Conservation (phyloP, 1,140 invertebrate genomes). For the Dendroctonus valens region DNA sequence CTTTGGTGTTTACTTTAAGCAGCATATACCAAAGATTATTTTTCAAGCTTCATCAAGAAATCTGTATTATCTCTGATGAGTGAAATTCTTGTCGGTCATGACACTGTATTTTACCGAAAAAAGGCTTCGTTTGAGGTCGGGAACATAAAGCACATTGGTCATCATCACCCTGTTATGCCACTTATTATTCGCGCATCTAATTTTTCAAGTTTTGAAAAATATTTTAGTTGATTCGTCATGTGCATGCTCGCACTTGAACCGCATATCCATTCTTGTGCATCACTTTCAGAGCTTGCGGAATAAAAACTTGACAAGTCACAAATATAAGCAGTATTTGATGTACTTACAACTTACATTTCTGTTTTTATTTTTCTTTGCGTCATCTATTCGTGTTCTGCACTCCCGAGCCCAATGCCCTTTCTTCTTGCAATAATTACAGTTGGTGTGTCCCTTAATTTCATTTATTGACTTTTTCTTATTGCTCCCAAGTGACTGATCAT, state of each 20-base stretch:
- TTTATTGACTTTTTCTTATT: not conserved
- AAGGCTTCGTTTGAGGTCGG: slow-evolving; percentile 10
- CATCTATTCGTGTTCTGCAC: not conserved
- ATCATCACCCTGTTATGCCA: no score
- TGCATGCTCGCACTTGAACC: not conserved
- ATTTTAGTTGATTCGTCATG: not conserved
- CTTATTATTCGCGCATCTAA: not conserved
- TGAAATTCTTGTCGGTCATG: slow-evolving; percentile 7
- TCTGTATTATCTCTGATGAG: no score
- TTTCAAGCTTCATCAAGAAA: not conserved
- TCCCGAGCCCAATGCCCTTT: slow-evolving; percentile 13
- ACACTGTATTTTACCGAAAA: slow-evolving; percentile 13
- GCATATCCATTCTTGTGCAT: not conserved
- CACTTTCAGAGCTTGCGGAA: not conserved
- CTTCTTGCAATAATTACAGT: slow-evolving; percentile 8
- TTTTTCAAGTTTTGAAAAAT: not conserved
- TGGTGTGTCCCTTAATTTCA: slow-evolving; percentile 14
- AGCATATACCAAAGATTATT: slow-evolving; percentile 4
- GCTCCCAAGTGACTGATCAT: no score
- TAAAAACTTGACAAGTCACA: not conserved
- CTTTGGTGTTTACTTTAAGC: slow-evolving; percentile 2
- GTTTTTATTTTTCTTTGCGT: not conserved
- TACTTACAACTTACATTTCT: not conserved
- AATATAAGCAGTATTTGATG: no score
- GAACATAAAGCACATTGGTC: no score